Evolutionary conservation across 2,113 vertebrate species (phyloP).

Genomic region (Heloderma charlesbogerti): DNA sequence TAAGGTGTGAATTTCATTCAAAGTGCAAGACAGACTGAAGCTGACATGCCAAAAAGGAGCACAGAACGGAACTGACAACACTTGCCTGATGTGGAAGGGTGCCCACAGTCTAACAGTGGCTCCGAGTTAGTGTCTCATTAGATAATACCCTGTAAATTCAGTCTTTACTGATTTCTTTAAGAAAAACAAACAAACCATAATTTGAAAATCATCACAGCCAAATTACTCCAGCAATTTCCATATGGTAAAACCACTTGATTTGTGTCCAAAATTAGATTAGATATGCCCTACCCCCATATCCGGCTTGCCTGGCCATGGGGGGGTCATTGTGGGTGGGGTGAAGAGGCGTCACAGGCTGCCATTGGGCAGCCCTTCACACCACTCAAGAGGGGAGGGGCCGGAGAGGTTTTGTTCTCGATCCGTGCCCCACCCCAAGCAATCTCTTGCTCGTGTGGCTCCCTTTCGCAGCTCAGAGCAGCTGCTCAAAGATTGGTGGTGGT

Average conservation of each 20-base stretch:
- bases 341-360: too few relatives aligned
- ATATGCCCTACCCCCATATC: too few relatives aligned
- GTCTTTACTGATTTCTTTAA: slow-evolving; percentile 7
- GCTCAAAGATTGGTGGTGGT: too few relatives aligned
- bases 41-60: not conserved
- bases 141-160: not conserved
- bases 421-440: too few relatives aligned
- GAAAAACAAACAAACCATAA: not conserved
- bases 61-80: not conserved
- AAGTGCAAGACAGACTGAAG: not conserved
- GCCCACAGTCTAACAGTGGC: not conserved
- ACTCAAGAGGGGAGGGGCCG: too few relatives aligned
- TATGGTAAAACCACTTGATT: not conserved
- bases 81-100: not conserved
- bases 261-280: not conserved
- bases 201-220: slow-evolving; percentile 3
- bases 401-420: too few relatives aligned
- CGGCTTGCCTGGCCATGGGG: too few relatives aligned
- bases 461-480: too few relatives aligned
- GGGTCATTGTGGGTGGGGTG: too few relatives aligned
- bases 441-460: too few relatives aligned
- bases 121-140: slow-evolving; percentile 1
- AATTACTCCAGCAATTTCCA: not conserved
- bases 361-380: too few relatives aligned
- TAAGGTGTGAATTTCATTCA: not conserved